A percentile compares a stretch with the other conserved stretches of the same genome.
These are phyloP conservation scores for Strongylocentrotus purpuratus DNA, from an alignment of 35 echinoderm and acorn worm genomes.

Conservation along the genomic window DNA sequence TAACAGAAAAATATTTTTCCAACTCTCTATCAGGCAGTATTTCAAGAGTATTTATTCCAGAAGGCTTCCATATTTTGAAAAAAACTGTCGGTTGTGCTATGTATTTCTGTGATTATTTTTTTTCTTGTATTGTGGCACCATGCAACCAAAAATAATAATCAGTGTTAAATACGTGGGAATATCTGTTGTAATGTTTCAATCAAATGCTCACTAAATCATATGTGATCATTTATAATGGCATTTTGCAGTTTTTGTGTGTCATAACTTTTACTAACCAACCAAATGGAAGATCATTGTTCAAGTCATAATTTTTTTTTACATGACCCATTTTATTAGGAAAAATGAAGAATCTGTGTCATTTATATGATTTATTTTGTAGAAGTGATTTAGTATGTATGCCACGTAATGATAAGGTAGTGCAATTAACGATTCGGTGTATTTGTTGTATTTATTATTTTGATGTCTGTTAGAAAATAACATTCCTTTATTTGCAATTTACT, in stretches of 20 bases:
- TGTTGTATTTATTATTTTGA: not conserved
- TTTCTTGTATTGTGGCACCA: not conserved
- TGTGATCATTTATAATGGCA: no score
- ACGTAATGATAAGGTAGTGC: not conserved
- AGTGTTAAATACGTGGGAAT: not conserved
- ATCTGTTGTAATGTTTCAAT: not conserved
- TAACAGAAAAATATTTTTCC: not conserved
- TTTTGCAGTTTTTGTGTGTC: not conserved
- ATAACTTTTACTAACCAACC: not conserved
- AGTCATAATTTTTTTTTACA: not conserved
- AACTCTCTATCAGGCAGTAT: not conserved
- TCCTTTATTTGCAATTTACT: not conserved
- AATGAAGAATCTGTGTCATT: not conserved
- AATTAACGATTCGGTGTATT: not conserved
- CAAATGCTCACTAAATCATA: not conserved
- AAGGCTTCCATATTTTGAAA: not conserved
- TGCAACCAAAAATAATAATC: not conserved
- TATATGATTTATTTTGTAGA: not conserved
- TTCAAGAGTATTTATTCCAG: not conserved
- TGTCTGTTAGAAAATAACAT: not conserved
- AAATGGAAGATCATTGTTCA: not conserved
- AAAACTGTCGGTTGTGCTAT: not conserved
- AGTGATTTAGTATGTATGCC: not conserved
- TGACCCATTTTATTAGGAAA: not conserved
- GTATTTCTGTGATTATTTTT: not conserved